Evolutionary conservation across 2,888 invertebrate species (phyloP).

Genomic region (Microctonus hyperodae): DNA sequence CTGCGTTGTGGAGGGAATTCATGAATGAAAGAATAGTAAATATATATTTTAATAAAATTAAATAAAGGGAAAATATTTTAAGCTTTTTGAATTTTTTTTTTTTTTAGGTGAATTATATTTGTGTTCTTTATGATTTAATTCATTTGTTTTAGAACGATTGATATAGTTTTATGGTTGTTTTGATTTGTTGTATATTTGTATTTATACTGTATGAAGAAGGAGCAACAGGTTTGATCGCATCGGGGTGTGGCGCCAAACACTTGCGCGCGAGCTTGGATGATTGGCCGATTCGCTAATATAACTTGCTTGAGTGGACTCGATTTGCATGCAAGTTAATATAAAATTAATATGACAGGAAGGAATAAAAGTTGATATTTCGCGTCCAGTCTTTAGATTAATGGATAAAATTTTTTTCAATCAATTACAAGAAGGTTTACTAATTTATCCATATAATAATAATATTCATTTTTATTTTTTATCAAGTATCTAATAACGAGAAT

Average conservation of each 20-base stretch:
- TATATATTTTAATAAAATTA: background rate
- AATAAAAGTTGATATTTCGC: constrained; percentile 45
- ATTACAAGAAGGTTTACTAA: background rate
- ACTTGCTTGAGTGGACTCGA: constrained; percentile 38
- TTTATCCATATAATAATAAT: constrained; percentile 10
- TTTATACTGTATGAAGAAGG: constrained; percentile 49
- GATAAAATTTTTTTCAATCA: constrained; percentile 29
- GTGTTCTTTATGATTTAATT: too few species aligned
- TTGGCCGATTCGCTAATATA: constrained; percentile 40
- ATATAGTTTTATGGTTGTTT: too few species aligned
- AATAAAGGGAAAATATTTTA: background rate
- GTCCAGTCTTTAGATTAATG: constrained; percentile 36
- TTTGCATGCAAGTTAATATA: constrained; percentile 40
- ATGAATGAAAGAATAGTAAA: background rate
- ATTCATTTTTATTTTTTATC: background rate
- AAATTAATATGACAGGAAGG: constrained; percentile 48
- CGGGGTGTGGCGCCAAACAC: constrained; percentile 57
- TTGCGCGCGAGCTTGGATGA: constrained; percentile 38
- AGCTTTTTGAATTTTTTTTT: too few species aligned
- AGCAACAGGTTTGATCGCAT: constrained; percentile 61
- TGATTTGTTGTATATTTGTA: constrained; percentile 13
- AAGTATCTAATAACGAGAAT: constrained; percentile 26
- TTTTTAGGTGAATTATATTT: too few species aligned
- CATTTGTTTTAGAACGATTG: too few species aligned
- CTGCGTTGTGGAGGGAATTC: background rate